A percentile compares a stretch with the other conserved stretches of the same genome.
phyloP scores from a whole-genome alignment of 2,797 vertebrate species.

The Darevskia mixta region DNA sequence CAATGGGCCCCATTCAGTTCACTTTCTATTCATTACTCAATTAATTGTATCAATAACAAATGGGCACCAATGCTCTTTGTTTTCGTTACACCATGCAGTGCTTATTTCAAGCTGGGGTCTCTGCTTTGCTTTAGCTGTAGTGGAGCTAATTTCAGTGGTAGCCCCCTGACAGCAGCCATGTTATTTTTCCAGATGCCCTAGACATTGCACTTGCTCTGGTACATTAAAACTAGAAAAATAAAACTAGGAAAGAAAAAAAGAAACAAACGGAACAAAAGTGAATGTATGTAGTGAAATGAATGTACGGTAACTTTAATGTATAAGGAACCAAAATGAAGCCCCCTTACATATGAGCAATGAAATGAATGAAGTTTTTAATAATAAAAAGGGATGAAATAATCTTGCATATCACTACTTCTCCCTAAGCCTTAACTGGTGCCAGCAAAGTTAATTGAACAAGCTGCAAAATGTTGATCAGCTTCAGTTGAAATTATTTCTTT shows the following conservation, averaged over 20 bases:
- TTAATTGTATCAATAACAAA: not conserved
- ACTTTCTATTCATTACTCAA: not conserved
- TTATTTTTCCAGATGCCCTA: not conserved
- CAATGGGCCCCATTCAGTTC: not conserved
- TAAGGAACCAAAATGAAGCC: too few species aligned
- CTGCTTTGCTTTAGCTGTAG: not conserved
- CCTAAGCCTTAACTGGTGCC: not conserved
- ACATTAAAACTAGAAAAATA: not conserved
- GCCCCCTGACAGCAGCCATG: too few species aligned
- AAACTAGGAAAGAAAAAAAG: not conserved
- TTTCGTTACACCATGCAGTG: not conserved
- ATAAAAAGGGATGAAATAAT: not conserved
- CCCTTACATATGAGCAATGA: not conserved
- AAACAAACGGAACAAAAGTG: not conserved
- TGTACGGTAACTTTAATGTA: too few species aligned
- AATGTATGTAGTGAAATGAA: not conserved
- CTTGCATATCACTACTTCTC: not conserved
- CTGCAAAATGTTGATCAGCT: conserved; percentile 15
- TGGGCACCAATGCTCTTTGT: not conserved
- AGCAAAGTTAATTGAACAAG: conserved; percentile 24
- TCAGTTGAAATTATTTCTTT: conserved; percentile 24
- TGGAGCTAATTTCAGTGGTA: not conserved
- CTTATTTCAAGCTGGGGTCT: not conserved
- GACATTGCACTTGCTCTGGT: not conserved
- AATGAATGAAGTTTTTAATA: not conserved